A percentile compares a stretch with the other conserved stretches of the same genome.
phyloP scores from a whole-genome alignment of 2,113 vertebrate species.

The Antigone vipio region DNA sequence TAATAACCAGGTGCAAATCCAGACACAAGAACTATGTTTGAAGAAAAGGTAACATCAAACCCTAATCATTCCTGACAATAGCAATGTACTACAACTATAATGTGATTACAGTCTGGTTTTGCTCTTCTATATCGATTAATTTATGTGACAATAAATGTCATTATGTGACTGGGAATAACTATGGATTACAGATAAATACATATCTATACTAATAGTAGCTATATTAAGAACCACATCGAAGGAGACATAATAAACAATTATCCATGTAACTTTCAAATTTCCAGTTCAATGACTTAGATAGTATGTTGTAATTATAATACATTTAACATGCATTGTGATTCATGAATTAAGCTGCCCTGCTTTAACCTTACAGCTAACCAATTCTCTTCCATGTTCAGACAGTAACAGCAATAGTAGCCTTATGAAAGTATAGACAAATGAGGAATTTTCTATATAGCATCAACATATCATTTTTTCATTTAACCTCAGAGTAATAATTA shows the following conservation, averaged over 20 bases:
- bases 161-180: not conserved
- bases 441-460: not conserved
- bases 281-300: not conserved
- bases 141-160: not conserved
- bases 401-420: not conserved
- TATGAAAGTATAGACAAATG: not conserved
- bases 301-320: not conserved
- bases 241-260: not conserved
- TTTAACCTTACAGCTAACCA: not conserved
- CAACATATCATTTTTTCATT: not conserved
- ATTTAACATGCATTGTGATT: not conserved
- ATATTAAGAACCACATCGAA: not conserved
- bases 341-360: not conserved
- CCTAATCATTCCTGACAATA: not conserved
- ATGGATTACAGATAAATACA: not conserved
- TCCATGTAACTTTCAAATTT: not conserved
- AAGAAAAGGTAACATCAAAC: not conserved
- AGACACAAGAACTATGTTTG: not conserved
- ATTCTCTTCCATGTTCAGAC: not conserved
- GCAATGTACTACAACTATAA: not conserved
- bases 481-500: not conserved
- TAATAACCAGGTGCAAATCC: not conserved
- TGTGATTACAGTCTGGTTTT: not conserved
- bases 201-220: not conserved
- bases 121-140: not conserved